A percentile compares a stretch with the other conserved stretches of the same genome.
phyloP scores from a whole-genome alignment of 2,797 vertebrate species.

The Coendou prehensilis region DNA sequence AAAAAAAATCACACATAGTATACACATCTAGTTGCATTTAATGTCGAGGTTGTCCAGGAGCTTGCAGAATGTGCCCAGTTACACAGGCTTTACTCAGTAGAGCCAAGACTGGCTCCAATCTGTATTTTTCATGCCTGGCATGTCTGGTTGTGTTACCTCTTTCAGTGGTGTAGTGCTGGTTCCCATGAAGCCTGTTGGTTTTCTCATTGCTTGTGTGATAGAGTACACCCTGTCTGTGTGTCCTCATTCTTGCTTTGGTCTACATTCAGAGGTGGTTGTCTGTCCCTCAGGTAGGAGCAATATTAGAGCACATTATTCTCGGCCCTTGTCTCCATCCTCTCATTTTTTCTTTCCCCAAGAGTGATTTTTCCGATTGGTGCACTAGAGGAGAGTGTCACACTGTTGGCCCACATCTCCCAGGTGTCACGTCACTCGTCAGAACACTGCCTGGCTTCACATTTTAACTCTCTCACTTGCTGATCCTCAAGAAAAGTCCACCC shows the following conservation, averaged over 20 bases:
- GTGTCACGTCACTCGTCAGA: not conserved
- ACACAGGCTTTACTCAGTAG: not conserved
- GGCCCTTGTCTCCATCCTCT: not conserved
- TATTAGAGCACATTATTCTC: not conserved
- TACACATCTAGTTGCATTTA: not conserved
- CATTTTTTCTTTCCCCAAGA: not conserved
- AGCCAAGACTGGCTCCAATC: not conserved
- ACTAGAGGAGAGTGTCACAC: not conserved
- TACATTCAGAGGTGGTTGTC: not conserved
- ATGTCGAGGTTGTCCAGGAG: not conserved
- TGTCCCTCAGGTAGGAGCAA: not conserved
- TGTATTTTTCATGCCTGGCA: not conserved
- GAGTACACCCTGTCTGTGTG: not conserved
- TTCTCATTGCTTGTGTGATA: not conserved
- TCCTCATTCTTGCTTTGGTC: not conserved
- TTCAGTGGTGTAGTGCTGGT: not conserved
- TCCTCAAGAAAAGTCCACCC: not conserved
- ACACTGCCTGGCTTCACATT: not conserved
- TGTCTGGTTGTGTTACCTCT: not conserved
- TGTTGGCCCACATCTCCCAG: not conserved
- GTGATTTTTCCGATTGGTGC: not conserved
- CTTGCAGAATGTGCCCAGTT: not conserved
- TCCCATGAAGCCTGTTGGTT: not conserved
- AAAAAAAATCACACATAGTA: not conserved
- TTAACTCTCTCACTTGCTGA: not conserved